Evolutionary conservation across 2,888 invertebrate genomes (phyloP), one percentile per base, ranked within the genome.

Genomic region (Leptura quadrifasciata): DNA sequence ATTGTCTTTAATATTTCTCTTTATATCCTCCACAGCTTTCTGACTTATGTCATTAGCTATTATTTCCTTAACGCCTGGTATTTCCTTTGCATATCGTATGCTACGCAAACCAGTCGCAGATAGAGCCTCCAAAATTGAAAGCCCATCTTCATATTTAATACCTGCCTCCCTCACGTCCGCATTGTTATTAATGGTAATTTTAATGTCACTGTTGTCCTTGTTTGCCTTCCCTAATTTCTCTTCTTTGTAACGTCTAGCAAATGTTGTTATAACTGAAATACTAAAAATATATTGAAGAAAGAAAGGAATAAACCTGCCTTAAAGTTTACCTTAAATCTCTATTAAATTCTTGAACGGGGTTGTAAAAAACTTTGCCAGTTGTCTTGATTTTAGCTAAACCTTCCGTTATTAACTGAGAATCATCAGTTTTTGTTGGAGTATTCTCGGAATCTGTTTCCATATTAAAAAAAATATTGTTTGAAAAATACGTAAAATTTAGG

Each of bases 341-440:
- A 88, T 99, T 99, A 86, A 99, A 99, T 89, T 99, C 98, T 89
- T 98, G 98, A 0, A 99, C 99, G 0, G 98, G 97, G 90, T 99
- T 99, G 87, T 99, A 99, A 89, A 99, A 99, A 0, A 99, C 98
- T 86, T 94, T 94, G 52, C 94, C 94, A 60, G 91, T 90, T 1
- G 95, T 92, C 70, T 93, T 89, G 77, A 97, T 94, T 86, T 93
- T 93, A 0, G 97, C 96, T 84, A 93, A 91, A 0, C 97, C 97
- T 90, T 98, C 98, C 69, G 89, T 91, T 77, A 94, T 92, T 60
- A 84, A 77, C 68, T 82, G 81, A 20, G 68, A 60, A 31, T 77
- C 64, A 12, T 69, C 39, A 17, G 17, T 9, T 54, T 67, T 67
- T 18, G 1, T 35, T 31, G 15, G 17, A 60, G n/a, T 9, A 9